phyloP scores from a whole-genome alignment of 2,113 vertebrate genomes.

The Spilogale gracilis region DNA sequence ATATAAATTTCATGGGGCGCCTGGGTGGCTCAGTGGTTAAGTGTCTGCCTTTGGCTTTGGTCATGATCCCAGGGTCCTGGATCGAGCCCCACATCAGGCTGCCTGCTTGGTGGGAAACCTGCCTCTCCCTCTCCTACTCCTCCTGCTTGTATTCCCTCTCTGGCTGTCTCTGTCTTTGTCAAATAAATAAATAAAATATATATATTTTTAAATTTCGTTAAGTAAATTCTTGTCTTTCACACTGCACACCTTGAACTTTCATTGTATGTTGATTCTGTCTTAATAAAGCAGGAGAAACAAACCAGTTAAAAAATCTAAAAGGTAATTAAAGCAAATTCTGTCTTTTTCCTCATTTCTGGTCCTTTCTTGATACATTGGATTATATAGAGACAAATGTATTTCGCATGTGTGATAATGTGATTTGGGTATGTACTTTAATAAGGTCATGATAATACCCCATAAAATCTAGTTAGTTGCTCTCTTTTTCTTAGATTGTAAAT shows the following conservation, averaged over 20 bases:
- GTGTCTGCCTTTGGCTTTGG: no score
- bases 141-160: no score
- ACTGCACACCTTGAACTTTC: neutral
- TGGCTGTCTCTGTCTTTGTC: no score
- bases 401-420: neutral
- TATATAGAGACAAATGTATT: neutral
- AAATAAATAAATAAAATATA: no score
- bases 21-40: no score
- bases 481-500: constrained; percentile 38
- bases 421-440: neutral
- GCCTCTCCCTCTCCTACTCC: no score
- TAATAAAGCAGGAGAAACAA: neutral
- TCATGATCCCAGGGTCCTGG: no score
- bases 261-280: neutral
- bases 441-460: neutral
- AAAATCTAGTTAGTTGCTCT: constrained; percentile 8
- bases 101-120: no score
- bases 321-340: neutral
- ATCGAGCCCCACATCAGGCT: no score
- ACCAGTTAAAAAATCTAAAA: neutral
- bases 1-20: no score
- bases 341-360: neutral
- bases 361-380: neutral
- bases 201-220: neutral
- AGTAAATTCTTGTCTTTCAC: neutral